These are phyloP conservation scores for Schizothorax lantsangensis DNA, from an alignment of 2,797 vertebrate species.

Conservation along the genomic window DNA sequence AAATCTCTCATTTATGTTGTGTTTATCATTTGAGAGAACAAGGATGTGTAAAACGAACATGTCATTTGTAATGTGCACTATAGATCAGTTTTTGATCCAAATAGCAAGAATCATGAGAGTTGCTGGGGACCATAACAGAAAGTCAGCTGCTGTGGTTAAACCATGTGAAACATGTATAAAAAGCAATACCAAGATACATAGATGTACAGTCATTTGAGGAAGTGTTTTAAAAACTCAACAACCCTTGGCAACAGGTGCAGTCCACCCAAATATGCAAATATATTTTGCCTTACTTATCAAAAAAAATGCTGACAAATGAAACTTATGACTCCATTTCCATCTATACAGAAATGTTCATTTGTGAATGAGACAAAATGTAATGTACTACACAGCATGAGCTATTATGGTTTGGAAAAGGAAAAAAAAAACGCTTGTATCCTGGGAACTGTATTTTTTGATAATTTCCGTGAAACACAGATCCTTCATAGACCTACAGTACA, in stretches of 20 bases:
- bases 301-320: neutral
- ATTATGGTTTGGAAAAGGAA: neutral
- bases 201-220: neutral
- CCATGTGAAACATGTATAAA: neutral
- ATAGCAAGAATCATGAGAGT: neutral
- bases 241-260: neutral
- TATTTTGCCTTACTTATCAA: neutral
- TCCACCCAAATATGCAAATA: neutral
- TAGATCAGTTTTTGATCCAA: neutral
- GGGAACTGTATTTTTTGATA: neutral
- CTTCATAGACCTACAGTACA: neutral
- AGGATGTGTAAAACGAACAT: neutral
- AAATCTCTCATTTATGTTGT: neutral
- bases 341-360: neutral
- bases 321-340: neutral
- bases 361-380: neutral
- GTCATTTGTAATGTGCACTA: neutral
- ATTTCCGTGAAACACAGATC: neutral
- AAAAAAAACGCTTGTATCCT: neutral
- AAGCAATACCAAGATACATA: neutral
- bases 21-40: neutral
- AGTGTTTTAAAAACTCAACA: neutral
- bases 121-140: neutral
- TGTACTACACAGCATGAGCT: neutral
- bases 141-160: neutral